These are phyloP conservation scores for Pelochelys cantorii DNA, from an alignment of 2,797 vertebrate species.

Conservation along the genomic window DNA sequence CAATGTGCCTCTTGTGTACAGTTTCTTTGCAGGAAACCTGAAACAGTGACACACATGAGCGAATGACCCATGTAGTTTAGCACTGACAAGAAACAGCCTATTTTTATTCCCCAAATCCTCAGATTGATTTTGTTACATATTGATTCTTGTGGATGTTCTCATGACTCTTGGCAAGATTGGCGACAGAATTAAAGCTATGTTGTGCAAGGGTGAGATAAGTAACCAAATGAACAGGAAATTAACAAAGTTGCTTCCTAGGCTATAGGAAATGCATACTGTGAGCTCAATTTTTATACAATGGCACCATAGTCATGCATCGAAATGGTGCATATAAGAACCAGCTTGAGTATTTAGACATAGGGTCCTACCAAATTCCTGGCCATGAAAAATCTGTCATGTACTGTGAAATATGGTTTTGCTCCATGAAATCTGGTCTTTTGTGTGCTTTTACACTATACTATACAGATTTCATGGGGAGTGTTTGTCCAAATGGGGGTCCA, in stretches of 20 bases:
- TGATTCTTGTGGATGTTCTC: background rate
- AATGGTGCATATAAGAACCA: background rate
- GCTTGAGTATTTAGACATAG: background rate
- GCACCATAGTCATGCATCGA: background rate
- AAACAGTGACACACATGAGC: background rate
- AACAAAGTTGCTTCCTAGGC: background rate
- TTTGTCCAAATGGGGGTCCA: no score
- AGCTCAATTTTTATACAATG: background rate
- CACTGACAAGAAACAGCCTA: background rate
- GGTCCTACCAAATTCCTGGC: no score
- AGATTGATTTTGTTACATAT: background rate
- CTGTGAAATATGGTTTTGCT: no score
- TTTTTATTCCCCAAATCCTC: background rate
- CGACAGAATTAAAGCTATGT: background rate
- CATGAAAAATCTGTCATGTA: no score
- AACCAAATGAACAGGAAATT: background rate
- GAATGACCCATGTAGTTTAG: background rate
- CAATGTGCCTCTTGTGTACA: constrained; percentile 83
- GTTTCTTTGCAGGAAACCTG: constrained; percentile 88
- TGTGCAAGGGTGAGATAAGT: background rate
- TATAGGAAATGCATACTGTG: background rate
- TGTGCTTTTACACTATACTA: no score
- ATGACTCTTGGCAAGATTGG: background rate
- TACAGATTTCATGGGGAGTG: no score
- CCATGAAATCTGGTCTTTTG: no score